These are phyloP conservation scores for Scolopax bukidnonensis DNA, from an alignment of 2,797 vertebrate species.

Conservation along the genomic window DNA sequence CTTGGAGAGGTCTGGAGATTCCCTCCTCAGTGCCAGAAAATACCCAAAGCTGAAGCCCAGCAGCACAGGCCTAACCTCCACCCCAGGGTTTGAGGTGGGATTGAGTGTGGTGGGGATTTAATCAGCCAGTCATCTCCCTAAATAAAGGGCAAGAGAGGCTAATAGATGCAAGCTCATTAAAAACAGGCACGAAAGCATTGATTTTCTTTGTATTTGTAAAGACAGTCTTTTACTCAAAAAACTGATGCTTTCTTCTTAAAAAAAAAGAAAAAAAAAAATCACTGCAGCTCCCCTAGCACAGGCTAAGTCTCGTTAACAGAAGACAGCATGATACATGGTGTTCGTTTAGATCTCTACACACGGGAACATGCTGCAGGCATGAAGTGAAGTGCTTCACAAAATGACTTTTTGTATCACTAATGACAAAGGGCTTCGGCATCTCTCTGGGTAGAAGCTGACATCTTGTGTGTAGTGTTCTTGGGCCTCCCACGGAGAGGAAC, in stretches of 20 bases:
- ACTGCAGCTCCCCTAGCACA: background rate
- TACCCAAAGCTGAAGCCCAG: background rate
- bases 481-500: background rate
- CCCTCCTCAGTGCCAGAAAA: background rate
- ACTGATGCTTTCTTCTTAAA: background rate
- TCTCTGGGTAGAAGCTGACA: background rate
- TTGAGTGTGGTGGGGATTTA: background rate
- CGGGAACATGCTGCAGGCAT: background rate
- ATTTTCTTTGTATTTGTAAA: background rate
- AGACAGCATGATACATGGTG: rapidly evolving
- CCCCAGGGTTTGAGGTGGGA: background rate
- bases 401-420: background rate
- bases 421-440: background rate
- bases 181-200: background rate
- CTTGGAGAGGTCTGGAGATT: background rate
- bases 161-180: background rate
- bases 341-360: background rate
- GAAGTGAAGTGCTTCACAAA: background rate
- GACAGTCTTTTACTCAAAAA: background rate
- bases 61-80: background rate
- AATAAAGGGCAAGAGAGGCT: background rate
- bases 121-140: background rate
- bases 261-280: background rate
- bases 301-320: background rate
- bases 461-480: background rate